Conservation (phyloP, 2,888 invertebrate species). For the Sympetrum striolatum region DNA sequence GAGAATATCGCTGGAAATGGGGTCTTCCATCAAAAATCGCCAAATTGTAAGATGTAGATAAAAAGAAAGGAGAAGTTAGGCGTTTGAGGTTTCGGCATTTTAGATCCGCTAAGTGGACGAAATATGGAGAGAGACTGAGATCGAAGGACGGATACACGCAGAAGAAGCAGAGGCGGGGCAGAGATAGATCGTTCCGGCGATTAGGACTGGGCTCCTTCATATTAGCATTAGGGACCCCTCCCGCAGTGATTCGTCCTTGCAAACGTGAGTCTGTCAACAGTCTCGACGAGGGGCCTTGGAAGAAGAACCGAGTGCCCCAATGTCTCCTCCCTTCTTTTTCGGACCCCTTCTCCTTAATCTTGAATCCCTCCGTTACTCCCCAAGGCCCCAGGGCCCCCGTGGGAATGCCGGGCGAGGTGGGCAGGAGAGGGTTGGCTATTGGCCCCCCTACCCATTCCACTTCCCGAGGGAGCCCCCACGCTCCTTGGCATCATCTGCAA, state of each 20-base stretch:
- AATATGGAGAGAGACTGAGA: not conserved
- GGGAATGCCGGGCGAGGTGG: not conserved
- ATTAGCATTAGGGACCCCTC: not conserved
- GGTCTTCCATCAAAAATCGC: not conserved
- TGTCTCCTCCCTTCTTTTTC: not conserved
- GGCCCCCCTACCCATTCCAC: not conserved
- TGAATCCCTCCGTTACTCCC: constrained; percentile 2
- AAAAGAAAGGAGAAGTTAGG: not conserved
- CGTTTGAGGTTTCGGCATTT: not conserved
- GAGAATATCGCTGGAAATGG: no score
- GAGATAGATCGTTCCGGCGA: not conserved
- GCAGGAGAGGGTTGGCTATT: not conserved
- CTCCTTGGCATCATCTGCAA: constrained; percentile 1
- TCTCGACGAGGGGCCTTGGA: constrained; percentile 20
- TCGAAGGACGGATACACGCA: not conserved
- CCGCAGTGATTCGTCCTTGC: constrained; percentile 16
- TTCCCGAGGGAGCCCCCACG: not conserved
- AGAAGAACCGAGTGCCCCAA: constrained; percentile 18
- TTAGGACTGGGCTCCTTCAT: not conserved
- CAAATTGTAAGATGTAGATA: not conserved
- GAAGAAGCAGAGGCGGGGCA: not conserved
- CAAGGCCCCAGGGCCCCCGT: constrained; percentile 17
- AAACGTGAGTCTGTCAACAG: constrained; percentile 27
- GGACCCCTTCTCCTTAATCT: not conserved
- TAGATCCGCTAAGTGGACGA: not conserved